These are phyloP conservation scores for Mellilla xanthometata DNA, from an alignment of 2,888 invertebrate species.

Conservation along the genomic window DNA sequence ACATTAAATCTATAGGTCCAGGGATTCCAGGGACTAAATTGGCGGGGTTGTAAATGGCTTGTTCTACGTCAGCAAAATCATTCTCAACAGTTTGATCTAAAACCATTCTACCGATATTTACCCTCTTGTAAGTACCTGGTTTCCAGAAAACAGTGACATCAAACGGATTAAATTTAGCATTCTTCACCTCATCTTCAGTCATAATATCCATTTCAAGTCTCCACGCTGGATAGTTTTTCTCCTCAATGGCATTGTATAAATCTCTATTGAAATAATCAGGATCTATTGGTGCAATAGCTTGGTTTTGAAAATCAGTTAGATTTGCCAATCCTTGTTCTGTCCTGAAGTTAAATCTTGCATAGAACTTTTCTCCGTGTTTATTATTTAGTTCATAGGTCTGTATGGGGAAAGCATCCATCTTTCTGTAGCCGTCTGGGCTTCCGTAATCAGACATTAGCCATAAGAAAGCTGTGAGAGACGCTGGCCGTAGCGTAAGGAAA, in stretches of 20 bases:
- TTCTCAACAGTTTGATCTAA: conserved; percentile 58
- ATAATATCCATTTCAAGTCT: conserved; percentile 58
- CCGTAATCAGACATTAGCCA: conserved; percentile 93
- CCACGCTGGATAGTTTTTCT: conserved; percentile 49
- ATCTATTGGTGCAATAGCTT: conserved; percentile 84
- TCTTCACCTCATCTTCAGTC: conserved; percentile 43
- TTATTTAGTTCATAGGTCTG: conserved; percentile 95
- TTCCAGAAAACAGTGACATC: conserved; percentile 55
- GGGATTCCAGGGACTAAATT: conserved; percentile 70
- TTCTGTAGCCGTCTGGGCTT: conserved; percentile 92
- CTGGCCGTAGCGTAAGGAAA: conserved; percentile 75
- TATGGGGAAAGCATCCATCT: conserved; percentile 95
- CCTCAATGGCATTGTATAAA: conserved; percentile 76
- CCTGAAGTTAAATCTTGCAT: conserved; percentile 94
- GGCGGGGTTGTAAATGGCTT: conserved; percentile 67
- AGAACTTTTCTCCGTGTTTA: conserved; percentile 85
- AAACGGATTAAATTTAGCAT: conserved; percentile 56
- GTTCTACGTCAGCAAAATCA: conserved; percentile 76
- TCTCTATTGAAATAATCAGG: conserved; percentile 93
- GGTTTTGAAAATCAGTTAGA: conserved; percentile 84
- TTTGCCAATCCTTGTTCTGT: conserved; percentile 93
- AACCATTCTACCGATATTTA: conserved; percentile 51
- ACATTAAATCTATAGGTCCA: conserved; percentile 75
- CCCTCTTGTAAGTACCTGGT: conserved; percentile 57
- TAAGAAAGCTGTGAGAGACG: conserved; percentile 87